Conservation (phyloP, 2,888 invertebrate genomes). For the Endotricha flammealis region DNA sequence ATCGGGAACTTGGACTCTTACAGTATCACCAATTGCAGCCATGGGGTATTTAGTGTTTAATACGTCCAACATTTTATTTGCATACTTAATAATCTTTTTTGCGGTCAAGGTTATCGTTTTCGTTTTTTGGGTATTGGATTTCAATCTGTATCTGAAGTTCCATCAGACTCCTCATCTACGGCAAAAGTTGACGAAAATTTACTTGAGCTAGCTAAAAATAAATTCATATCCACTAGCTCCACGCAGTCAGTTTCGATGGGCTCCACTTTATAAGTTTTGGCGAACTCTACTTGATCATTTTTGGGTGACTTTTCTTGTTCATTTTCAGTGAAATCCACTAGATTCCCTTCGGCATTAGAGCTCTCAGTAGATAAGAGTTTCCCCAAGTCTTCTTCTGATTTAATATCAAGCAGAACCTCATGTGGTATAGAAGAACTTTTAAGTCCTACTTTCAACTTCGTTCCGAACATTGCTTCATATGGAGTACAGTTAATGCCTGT, state of each 20-base stretch:
- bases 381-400: slow-evolving; percentile 15
- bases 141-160: slow-evolving; percentile 1
- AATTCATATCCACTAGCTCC: slow-evolving; percentile 1
- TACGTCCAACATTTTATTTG: slow-evolving; percentile 8
- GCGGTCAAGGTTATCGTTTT: slow-evolving; percentile 2
- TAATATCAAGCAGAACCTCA: slow-evolving; percentile 10
- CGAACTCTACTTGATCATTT: no score
- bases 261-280: neutral
- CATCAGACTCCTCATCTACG: slow-evolving; percentile 1
- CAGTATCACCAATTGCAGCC: slow-evolving; percentile 6
- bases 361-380: slow-evolving; percentile 11
- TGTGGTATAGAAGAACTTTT: slow-evolving; percentile 13
- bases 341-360: slow-evolving; percentile 3
- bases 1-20: slow-evolving; percentile 11
- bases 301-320: no score
- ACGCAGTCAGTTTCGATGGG: slow-evolving; percentile 4
- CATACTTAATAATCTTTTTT: slow-evolving; percentile 9
- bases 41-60: slow-evolving; percentile 10
- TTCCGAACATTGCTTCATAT: slow-evolving; percentile 42
- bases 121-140: slow-evolving; percentile 3
- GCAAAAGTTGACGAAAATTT: slow-evolving; percentile 5
- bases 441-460: slow-evolving; percentile 17
- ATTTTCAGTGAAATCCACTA: slow-evolving; percentile 4
- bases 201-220: slow-evolving; percentile 6
- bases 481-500: slow-evolving; percentile 36